Base-by-base conservation (phyloP, 2,888 invertebrate genomes). In the Melanostoma mellinum region DNA sequence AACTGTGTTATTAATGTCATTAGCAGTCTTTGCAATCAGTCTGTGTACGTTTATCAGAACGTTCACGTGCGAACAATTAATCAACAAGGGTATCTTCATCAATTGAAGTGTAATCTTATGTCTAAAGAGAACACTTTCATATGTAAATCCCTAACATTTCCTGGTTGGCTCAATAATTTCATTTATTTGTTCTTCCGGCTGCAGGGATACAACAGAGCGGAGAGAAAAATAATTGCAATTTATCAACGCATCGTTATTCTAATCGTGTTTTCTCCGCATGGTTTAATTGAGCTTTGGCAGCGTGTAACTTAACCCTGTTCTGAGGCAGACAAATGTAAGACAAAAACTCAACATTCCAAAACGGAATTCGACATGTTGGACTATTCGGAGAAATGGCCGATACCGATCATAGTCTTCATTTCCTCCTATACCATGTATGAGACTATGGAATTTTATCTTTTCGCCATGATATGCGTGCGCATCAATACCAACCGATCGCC, bases 141-240 rank as follows among this genome's bases (percentile, higher is more conserved):
- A 53, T 3, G 1, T n/a, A 33, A 33, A 33, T 38, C 8, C 20
- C 4, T 20, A 55, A 4, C 38, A 58, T 42, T 32, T 42, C 6
- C n/a, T 6, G 20, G 20, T 20, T 20, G 20, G 20, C 20, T 32
- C 10, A 42, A 42, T 44, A 44, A 52, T 30, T 32, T 42, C 3
- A 20, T 20, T 20, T 20, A 20, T 20, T 42, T 58, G 3, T 20
- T 6, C 33, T 20, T 36, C 10, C 6, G 3, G 6, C 8, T n/a
- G n/a, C 9, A 0, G 9, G 6, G 10, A 36, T 20, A 30, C 32
- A 10, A 30, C 32, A 10, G 6, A 58, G 33, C 42, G 33, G 2
- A 32, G 44, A 60, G 33, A 46, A 61, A 20, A 5, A 46, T 61
- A 46, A 61, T 61, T 46, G 46, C 44, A 44, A 60, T 4, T 44